Percentiles rank a stretch among this genome's conserved stretches.
These are phyloP conservation scores for Marcusenius ussheri DNA, from an alignment of 2,113 vertebrate genomes.

Conservation along the genomic window DNA sequence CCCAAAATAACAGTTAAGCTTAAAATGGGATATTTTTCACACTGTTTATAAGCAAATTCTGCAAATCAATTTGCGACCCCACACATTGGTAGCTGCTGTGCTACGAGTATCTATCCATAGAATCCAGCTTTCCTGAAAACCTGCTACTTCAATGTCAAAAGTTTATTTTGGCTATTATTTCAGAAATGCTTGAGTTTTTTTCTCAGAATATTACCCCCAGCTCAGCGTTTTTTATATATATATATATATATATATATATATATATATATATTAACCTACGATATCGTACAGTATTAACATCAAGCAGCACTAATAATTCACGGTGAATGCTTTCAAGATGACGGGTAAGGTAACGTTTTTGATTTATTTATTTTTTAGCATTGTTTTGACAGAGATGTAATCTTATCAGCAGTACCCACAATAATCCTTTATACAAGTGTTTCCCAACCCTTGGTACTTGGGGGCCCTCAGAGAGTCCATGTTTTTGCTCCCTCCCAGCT, in stretches of 20 bases:
- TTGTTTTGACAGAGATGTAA: neutral
- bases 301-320: neutral
- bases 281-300: neutral
- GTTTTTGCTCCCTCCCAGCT: neutral
- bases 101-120: no score
- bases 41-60: no score
- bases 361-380: neutral
- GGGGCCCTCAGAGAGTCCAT: neutral
- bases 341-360: neutral
- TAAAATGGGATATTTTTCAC: neutral
- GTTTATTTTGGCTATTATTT: no score
- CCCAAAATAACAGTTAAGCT: neutral
- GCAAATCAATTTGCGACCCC: no score
- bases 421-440: neutral
- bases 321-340: neutral
- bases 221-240: no score
- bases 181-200: no score
- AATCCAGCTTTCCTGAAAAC: no score
- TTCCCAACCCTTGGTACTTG: neutral
- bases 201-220: no score
- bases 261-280: neutral
- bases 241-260: no score
- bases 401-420: neutral
- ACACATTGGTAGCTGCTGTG: no score
- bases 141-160: no score